Evolutionary conservation across 1,140 invertebrate genomes (phyloP).

Genomic region (Drosophila guanche): DNA sequence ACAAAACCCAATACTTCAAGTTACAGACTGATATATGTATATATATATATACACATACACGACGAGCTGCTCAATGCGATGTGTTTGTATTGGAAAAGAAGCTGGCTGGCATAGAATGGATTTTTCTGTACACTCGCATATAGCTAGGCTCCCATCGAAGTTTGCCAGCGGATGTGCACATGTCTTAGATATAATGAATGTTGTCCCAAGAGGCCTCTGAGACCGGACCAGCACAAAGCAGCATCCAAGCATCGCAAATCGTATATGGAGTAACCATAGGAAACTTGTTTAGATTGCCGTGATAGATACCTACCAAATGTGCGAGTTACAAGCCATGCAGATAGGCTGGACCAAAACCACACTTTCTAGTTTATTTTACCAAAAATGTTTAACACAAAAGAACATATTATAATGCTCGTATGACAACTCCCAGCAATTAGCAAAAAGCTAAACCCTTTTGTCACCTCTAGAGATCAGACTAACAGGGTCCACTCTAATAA

Average conservation of each 20-base stretch:
- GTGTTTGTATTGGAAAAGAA: conserved; percentile 21
- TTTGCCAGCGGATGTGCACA: conserved; percentile 50
- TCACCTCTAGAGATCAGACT: too few relatives aligned
- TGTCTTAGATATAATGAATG: conserved; percentile 46
- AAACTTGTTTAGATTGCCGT: conserved; percentile 68
- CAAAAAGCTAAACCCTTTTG: background rate
- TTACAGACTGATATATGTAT: conserved; percentile 49
- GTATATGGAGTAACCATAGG: conserved; percentile 45
- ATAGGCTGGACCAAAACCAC: conserved; percentile 38
- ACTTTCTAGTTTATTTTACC: too few relatives aligned
- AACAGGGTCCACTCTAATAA: conserved; percentile 16
- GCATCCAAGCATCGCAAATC: conserved; percentile 14
- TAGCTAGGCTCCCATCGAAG: conserved; percentile 40
- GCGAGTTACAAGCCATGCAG: conserved; percentile 24
- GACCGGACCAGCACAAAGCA: conserved; percentile 24
- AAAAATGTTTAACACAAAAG: background rate
- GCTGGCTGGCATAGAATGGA: conserved; percentile 39
- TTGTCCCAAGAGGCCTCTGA: conserved; percentile 46
- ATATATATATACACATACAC: conserved; percentile 48
- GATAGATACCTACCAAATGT: conserved; percentile 50
- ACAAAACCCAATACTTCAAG: conserved; percentile 61
- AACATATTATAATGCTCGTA: background rate
- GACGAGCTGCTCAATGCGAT: conserved; percentile 46
- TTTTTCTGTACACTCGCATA: conserved; percentile 31
- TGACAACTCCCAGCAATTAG: background rate